Conservation (phyloP, 2,113 vertebrate genomes). For the Alosa alosa region DNA sequence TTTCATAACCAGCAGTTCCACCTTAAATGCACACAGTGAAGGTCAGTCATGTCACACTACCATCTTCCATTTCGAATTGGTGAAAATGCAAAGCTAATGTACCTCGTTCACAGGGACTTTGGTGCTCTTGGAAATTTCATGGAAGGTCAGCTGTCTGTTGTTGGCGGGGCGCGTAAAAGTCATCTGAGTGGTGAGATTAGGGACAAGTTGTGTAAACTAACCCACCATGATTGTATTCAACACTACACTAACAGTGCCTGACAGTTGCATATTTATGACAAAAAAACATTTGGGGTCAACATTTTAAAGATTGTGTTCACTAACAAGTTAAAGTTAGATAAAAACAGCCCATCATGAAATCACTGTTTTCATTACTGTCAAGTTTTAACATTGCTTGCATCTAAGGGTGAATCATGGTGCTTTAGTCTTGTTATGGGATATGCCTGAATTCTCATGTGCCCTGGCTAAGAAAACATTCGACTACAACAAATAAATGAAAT, state of each 20-base stretch:
- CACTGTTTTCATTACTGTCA: no score
- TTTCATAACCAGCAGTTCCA: slow-evolving; percentile 98
- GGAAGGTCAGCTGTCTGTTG: slow-evolving; percentile 93
- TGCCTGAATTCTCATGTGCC: no score
- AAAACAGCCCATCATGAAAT: no score
- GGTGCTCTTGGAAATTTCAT: slow-evolving; percentile 90
- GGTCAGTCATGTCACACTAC: not conserved
- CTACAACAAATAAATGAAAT: no score
- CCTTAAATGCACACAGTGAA: slow-evolving; percentile 63
- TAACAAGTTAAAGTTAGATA: no score
- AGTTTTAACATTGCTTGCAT: no score
- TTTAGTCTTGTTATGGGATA: no score
- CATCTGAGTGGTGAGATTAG: slow-evolving; percentile 75
- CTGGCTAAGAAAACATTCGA: no score
- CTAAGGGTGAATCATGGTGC: no score
- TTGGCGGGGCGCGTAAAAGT: slow-evolving; percentile 97
- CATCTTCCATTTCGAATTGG: not conserved
- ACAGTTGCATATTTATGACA: no score
- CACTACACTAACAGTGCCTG: not conserved
- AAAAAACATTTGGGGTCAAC: no score
- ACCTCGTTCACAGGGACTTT: slow-evolving; percentile 92
- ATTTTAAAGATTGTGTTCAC: no score
- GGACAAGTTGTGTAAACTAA: not conserved
- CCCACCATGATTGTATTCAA: not conserved
- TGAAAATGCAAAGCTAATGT: slow-evolving; percentile 33